Percentiles rank a stretch among this genome's conserved stretches.
phyloP scores from a whole-genome alignment of 2,113 vertebrate species.

The Ondatra zibethicus region DNA sequence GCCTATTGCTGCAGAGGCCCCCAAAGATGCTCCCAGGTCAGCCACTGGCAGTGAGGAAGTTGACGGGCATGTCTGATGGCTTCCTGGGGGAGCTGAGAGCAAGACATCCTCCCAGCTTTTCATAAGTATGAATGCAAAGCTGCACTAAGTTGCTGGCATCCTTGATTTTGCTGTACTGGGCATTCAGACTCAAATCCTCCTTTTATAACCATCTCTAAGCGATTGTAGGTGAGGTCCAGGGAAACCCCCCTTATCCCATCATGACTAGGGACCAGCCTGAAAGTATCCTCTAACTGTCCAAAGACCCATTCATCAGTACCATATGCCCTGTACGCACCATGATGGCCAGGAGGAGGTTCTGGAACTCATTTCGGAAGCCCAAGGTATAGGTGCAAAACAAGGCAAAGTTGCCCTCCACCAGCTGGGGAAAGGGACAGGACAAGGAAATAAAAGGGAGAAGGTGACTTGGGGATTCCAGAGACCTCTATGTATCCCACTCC shows the following conservation, averaged over 20 bases:
- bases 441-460: neutral
- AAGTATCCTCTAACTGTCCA: neutral
- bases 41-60: neutral
- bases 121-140: neutral
- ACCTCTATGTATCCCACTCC: neutral
- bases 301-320: neutral
- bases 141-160: neutral
- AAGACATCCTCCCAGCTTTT: neutral
- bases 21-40: neutral
- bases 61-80: neutral
- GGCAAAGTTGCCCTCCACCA: slow-evolving; percentile 98
- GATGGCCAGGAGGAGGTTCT: slow-evolving; percentile 96
- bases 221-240: neutral
- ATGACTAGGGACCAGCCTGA: neutral
- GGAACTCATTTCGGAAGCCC: slow-evolving; percentile 93
- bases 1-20: neutral
- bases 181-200: neutral
- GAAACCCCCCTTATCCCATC: neutral
- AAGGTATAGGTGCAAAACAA: slow-evolving; percentile 96
- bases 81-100: neutral
- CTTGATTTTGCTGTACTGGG: neutral
- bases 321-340: slow-evolving; percentile 88
- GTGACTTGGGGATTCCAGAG: neutral
- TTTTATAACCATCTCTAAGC: neutral
- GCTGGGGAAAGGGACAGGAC: slow-evolving; percentile 81